Percentiles rank a stretch among this genome's conserved stretches.
Conservation (phyloP, 2,888 invertebrate species). For the Xylota segnis region DNA sequence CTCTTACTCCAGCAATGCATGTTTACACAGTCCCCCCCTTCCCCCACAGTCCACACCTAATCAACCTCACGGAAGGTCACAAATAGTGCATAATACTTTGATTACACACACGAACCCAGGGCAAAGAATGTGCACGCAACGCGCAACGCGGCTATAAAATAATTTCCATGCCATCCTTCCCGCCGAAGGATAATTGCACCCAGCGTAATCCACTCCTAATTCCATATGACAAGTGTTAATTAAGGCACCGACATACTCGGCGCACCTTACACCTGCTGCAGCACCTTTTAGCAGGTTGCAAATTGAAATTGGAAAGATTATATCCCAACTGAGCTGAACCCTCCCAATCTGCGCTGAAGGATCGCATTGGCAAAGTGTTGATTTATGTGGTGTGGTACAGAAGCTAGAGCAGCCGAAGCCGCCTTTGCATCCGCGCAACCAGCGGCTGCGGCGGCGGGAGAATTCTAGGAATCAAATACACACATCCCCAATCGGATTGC, state of each 20-base stretch:
- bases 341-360: constrained; percentile 59
- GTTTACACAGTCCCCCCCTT: constrained; percentile 18
- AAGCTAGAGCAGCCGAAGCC: constrained; percentile 63
- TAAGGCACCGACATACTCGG: constrained; percentile 72
- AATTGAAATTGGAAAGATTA: constrained; percentile 72
- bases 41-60: constrained; percentile 13
- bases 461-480: constrained; percentile 60
- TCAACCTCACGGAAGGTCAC: constrained; percentile 43
- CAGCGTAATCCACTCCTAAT: constrained; percentile 71
- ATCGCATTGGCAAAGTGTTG: constrained; percentile 60
- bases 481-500: constrained; percentile 43
- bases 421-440: constrained; percentile 26
- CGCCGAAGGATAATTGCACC: constrained; percentile 58
- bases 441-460: not conserved
- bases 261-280: constrained; percentile 72
- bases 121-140: constrained; percentile 59
- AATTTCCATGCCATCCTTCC: constrained; percentile 62
- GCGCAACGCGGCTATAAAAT: constrained; percentile 68
- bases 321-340: constrained; percentile 39
- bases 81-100: constrained; percentile 70
- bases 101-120: constrained; percentile 64
- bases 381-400: constrained; percentile 72
- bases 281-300: constrained; percentile 68
- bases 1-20: constrained; percentile 27
- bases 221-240: constrained; percentile 75